Evolutionary conservation across 37 sponge, comb jelly and placozoan genomes (phyloP).

Genomic region (Hexactinellida sp.): DNA sequence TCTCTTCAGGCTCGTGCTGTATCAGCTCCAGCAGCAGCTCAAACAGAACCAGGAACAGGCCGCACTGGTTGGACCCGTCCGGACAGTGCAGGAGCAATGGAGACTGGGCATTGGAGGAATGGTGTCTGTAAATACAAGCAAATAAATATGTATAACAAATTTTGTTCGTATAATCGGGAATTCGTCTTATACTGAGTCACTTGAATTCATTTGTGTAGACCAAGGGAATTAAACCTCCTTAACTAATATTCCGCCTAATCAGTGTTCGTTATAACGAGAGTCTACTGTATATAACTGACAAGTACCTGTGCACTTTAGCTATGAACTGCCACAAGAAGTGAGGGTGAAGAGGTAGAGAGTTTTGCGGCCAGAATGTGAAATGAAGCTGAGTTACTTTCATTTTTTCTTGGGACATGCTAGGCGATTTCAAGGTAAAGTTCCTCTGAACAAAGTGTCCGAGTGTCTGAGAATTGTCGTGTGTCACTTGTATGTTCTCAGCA

Average conservation of each 20-base stretch:
- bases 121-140: neutral
- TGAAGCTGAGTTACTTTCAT: neutral
- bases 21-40: neutral
- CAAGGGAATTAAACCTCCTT: too few species aligned
- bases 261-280: neutral
- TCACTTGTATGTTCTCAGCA: neutral
- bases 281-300: neutral
- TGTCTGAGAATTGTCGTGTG: neutral
- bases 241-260: too few species aligned
- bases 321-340: slow-evolving; percentile 15
- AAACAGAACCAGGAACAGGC: neutral
- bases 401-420: neutral
- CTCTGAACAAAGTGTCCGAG: neutral
- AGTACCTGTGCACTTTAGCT: neutral
- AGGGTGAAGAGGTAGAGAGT: neutral
- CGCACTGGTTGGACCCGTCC: neutral
- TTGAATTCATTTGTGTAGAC: too few species aligned
- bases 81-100: neutral
- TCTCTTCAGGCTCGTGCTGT: neutral
- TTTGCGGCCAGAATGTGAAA: neutral
- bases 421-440: neutral
- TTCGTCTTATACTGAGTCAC: too few species aligned
- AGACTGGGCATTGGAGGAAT: neutral
- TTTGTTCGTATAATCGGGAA: too few species aligned
- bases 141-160: too few species aligned